Evolutionary conservation across 1,140 invertebrate species (phyloP), one percentile per base, ranked within the genome.

Genomic region (Notospermus geniculatus): DNA sequence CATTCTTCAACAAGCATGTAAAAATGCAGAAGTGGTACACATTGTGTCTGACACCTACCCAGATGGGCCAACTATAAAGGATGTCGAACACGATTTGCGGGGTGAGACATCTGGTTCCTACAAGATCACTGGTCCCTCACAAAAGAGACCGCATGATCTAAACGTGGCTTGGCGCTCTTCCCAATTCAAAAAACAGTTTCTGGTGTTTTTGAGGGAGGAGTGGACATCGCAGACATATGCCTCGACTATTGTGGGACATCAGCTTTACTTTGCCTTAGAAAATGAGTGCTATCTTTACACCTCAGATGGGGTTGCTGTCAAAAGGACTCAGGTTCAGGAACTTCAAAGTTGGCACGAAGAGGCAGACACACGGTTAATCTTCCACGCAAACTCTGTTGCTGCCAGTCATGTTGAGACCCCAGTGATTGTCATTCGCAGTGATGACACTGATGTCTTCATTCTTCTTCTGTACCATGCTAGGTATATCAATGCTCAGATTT

Each of bases 11-110:
- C n/a, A n/a, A n/a, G n/a, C n/a, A n/a, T n/a, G n/a, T n/a, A n/a
- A n/a, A n/a, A n/a, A n/a, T n/a, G n/a, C n/a, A n/a, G n/a, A n/a
- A n/a, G n/a, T n/a, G n/a, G n/a, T n/a, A n/a, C n/a, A n/a, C n/a
- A n/a, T n/a, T n/a, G n/a, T n/a, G n/a, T n/a, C n/a, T n/a, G n/a
- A n/a, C n/a, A n/a, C n/a, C n/a, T n/a, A 62, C 25, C n/a, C n/a
- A n/a, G 54, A 50, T 15, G 4, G 11, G 1, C 60, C 55, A 57
- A 29, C 54, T 27, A 62, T 62, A n/a, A 59, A 63, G 54, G 61
- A 59, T 27, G 2, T 11, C 9, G 61, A 63, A 58, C 46, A 30
- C 1, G 17, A 36, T 30, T 15, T 5, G 11, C 27, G 56, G 4
- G 46, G 41, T 5, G 46, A 19, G 4, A 27, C 4, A 7, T 5